Conservation (phyloP, 2,797 vertebrate genomes). For the Molothrus ater region DNA sequence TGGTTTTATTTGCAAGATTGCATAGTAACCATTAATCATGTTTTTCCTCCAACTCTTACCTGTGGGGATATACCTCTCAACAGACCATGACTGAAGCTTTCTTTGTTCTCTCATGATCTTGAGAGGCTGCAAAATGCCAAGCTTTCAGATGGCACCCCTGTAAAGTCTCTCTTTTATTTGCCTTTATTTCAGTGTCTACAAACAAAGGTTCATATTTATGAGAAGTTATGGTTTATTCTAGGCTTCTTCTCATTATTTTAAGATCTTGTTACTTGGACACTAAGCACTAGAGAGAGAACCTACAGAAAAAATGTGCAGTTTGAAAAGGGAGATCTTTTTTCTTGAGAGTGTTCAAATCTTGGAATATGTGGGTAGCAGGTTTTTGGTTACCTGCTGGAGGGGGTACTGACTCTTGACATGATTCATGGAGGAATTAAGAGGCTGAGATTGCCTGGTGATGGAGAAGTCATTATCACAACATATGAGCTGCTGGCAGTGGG, state of each 20-base stretch:
- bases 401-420: background rate
- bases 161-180: background rate
- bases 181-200: background rate
- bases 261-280: background rate
- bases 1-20: background rate
- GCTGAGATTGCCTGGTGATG: background rate
- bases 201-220: background rate
- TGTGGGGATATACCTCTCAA: background rate
- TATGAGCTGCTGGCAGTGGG: background rate
- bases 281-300: background rate
- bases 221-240: background rate
- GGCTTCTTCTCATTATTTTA: background rate
- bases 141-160: background rate
- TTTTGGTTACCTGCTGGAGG: background rate
- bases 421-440: background rate
- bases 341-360: background rate
- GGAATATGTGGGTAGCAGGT: background rate
- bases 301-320: background rate
- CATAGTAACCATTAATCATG: fast-evolving
- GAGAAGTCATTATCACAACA: background rate
- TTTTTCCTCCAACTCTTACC: background rate
- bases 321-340: background rate
- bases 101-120: background rate
- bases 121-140: background rate
- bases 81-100: background rate